Evolutionary conservation across 2,888 invertebrate genomes (phyloP).

Genomic region (Ellobium chinense): DNA sequence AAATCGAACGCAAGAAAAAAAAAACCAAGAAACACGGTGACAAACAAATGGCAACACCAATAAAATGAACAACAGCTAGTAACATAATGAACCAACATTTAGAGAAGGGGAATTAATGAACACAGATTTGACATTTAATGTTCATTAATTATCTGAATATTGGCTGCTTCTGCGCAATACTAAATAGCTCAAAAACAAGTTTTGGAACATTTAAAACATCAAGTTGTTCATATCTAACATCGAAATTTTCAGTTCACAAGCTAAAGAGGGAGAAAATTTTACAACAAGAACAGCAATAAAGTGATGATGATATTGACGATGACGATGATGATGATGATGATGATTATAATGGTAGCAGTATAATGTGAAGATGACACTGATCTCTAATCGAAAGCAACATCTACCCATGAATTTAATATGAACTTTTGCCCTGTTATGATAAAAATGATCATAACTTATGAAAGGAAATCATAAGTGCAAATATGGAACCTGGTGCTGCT

Average conservation of each 20-base stretch:
- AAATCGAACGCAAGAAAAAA: not conserved
- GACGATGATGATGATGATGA: conserved; percentile 5
- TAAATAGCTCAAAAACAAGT: not conserved
- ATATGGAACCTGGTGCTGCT: too few species aligned
- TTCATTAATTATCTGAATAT: not conserved
- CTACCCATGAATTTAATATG: too few species aligned
- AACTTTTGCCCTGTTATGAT: too few species aligned
- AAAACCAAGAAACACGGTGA: not conserved
- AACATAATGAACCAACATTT: conserved; percentile 15
- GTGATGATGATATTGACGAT: not conserved
- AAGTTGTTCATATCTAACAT: conserved; percentile 22
- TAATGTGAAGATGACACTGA: too few species aligned
- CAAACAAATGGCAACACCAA: conserved; percentile 23
- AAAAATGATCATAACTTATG: too few species aligned
- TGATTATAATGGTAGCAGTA: not conserved
- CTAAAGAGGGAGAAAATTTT: not conserved
- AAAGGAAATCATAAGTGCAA: too few species aligned
- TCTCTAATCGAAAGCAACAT: too few species aligned
- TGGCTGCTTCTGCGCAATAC: not conserved
- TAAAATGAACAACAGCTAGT: conserved; percentile 24
- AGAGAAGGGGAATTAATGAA: not conserved
- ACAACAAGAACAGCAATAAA: conserved; percentile 14
- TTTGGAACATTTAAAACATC: not conserved
- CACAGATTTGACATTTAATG: not conserved
- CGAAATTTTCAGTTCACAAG: not conserved